These are phyloP conservation scores for Corythornis cristatus DNA, from an alignment of 2,113 vertebrate species.

Conservation along the genomic window DNA sequence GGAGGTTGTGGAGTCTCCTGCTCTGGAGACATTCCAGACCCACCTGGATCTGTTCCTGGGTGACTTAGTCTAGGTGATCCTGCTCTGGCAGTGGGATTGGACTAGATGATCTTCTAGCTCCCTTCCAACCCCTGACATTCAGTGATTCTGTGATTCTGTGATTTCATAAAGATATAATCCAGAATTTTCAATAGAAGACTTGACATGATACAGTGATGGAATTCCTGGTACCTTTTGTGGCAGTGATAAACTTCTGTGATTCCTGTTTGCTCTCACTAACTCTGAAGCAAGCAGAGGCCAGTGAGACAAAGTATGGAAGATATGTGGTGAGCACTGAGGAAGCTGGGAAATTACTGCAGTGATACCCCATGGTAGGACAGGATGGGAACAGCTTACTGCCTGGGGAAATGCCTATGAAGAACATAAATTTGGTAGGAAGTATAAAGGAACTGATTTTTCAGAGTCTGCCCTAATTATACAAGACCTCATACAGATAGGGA, in stretches of 20 bases:
- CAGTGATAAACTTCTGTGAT: not conserved
- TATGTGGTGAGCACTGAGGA: not conserved
- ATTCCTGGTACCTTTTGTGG: not conserved
- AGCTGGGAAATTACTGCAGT: not conserved
- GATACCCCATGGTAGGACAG: not conserved
- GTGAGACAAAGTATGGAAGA: not conserved
- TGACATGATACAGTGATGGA: not conserved
- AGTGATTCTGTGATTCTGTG: no score
- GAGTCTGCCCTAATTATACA: not conserved
- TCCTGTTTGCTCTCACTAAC: not conserved
- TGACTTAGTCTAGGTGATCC: no score
- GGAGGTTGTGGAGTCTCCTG: no score
- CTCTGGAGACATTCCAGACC: no score
- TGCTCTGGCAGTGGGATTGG: no score
- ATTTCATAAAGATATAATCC: not conserved
- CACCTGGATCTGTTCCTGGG: no score
- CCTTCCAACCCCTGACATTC: no score
- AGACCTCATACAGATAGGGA: not conserved
- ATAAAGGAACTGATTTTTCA: not conserved
- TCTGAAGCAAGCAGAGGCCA: not conserved
- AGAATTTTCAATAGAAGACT: not conserved
- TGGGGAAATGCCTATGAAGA: not conserved
- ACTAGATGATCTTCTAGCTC: no score
- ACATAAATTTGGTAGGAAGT: not conserved
- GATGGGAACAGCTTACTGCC: not conserved